Base-by-base conservation (phyloP, 2,113 vertebrate genomes). In the Mungos mungo region DNA sequence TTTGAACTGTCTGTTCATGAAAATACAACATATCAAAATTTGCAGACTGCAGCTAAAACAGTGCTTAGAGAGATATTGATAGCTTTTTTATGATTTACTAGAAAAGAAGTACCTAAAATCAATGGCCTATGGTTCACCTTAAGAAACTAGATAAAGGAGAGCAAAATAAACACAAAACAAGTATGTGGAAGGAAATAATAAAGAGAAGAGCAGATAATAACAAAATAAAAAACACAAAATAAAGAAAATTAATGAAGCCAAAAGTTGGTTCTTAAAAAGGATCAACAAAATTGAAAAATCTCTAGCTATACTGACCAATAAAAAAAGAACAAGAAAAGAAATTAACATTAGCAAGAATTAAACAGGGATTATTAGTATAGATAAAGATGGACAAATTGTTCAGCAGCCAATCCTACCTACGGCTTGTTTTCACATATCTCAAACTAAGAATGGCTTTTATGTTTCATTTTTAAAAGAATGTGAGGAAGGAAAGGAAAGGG, bases 171-270 rank as follows among this genome's bases (percentile, higher is more conserved):
- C 29, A 45, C 52, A 68, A 66, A 88, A 19, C 21, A 82, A 92
- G 47, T 77, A 68, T 21, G 77, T 31, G 27, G 21, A 92, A 60
- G 76, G 76, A 91, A 87, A 88, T 63, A 33, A 35, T 76, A 76
- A 88, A 63, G 41, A 50, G 29, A 76, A 76, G 47, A 35, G 38
- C 29, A 87, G n/a, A 54, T 66, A 41, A 18, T 54, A 90, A 81
- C 65, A 83, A 86, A 94, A 63, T 35, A 90, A 54, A 94, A 96
- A 94, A 65, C 25, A 72, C 50, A 16, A 21, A 76, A 76, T 12
- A 54, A 54, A 74, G 60, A 88, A 96, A 83, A 69, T 69, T 95
- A 84, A 66, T 18, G 83, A 92, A 69, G 23, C 29, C 66, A 94
- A 93, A 89, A 69, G 45, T 29, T 88, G 57, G 14, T 35, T 95